Evolutionary conservation across 2,888 invertebrate genomes (phyloP).

Genomic region (Argyresthia goedartella): DNA sequence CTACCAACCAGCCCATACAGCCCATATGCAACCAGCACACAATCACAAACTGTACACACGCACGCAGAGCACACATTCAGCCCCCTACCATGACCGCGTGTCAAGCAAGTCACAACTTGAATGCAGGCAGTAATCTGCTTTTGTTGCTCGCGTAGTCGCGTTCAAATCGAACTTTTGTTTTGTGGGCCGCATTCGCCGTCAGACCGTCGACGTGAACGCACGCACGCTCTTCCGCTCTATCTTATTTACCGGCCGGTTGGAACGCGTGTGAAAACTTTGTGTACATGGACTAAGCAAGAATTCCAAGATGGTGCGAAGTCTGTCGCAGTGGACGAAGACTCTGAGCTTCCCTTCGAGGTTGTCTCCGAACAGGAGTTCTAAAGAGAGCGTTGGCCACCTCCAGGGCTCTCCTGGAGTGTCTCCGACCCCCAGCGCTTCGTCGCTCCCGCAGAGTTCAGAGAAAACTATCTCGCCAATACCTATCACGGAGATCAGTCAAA

Average conservation of each 20-base stretch:
- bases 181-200: conserved; percentile 49
- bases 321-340: conserved; percentile 93
- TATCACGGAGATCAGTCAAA: conserved; percentile 77
- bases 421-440: conserved; percentile 73
- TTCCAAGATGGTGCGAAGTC: conserved; percentile 84
- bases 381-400: conserved; percentile 76
- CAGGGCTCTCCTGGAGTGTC: conserved; percentile 69
- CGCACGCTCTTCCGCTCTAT: conserved; percentile 23
- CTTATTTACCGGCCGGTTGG: conserved; percentile 29
- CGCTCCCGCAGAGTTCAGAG: conserved; percentile 69
- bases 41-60: conserved; percentile 10
- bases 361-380: conserved; percentile 84
- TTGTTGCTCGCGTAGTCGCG: conserved; percentile 29
- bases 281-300: conserved; percentile 38
- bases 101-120: conserved; percentile 58
- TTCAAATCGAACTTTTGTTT: conserved; percentile 15
- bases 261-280: conserved; percentile 42
- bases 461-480: conserved; percentile 71
- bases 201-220: conserved; percentile 37
- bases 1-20: not conserved
- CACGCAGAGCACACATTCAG: conserved; percentile 11
- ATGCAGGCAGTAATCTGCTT: conserved; percentile 30
- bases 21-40: conserved; percentile 8
- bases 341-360: conserved; percentile 89
- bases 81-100: conserved; percentile 21